Evolutionary conservation across 2,888 invertebrate species (phyloP).

Genomic region (Pharmacophagus antenor): DNA sequence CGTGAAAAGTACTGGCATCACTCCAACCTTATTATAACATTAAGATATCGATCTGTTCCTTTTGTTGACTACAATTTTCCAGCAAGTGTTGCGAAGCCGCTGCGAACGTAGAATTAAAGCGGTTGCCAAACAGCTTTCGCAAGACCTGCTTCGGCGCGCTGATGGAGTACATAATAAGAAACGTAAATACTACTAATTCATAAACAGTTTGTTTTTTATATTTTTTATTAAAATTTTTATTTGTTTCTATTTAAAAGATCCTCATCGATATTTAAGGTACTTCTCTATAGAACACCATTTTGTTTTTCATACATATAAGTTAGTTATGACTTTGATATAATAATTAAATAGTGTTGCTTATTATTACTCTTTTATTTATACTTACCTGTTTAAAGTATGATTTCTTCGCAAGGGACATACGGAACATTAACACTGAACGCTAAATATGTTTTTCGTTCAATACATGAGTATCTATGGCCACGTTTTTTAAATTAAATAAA

Average conservation of each 20-base stretch:
- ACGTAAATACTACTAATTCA: neutral
- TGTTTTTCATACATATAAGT: too few relatives aligned
- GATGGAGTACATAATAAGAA: neutral
- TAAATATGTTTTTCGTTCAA: too few relatives aligned
- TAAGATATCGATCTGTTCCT: slow-evolving; percentile 8
- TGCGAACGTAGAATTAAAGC: slow-evolving; percentile 18
- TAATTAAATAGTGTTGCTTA: too few relatives aligned
- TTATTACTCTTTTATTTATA: too few relatives aligned
- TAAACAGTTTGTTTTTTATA: neutral
- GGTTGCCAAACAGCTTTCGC: slow-evolving; percentile 23
- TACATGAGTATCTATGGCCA: too few relatives aligned
- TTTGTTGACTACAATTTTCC: neutral
- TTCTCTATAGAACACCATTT: too few relatives aligned
- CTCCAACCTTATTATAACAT: slow-evolving; percentile 1
- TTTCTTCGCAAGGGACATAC: too few relatives aligned
- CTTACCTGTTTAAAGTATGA: too few relatives aligned
- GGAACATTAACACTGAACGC: too few relatives aligned
- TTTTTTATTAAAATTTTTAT: neutral
- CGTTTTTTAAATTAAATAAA: too few relatives aligned
- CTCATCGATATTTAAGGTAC: too few relatives aligned
- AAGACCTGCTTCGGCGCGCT: slow-evolving; percentile 11
- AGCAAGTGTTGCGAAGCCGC: slow-evolving; percentile 12
- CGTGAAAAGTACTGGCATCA: neutral
- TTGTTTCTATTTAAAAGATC: neutral
- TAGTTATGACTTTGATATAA: too few relatives aligned